These are phyloP conservation scores for Hetaerina americana DNA, from an alignment of 1,140 invertebrate species.

Conservation along the genomic window DNA sequence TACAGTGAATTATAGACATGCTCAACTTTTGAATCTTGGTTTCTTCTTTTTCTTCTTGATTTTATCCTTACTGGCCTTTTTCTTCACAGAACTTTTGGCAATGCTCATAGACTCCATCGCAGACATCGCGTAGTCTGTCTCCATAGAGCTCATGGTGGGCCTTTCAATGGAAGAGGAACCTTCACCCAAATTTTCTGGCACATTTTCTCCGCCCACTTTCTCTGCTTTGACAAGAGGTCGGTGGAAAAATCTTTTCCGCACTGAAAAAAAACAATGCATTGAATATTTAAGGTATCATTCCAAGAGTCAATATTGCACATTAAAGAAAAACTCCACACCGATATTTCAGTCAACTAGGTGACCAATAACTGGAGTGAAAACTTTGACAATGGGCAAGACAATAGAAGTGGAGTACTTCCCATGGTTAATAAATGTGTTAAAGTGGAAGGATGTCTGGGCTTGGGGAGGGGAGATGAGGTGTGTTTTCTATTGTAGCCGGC, in stretches of 20 bases:
- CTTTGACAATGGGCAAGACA: background rate
- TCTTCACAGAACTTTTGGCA: too few species aligned
- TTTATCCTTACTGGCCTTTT: too few species aligned
- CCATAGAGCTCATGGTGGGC: background rate
- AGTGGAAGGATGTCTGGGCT: background rate
- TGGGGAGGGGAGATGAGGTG: too few species aligned
- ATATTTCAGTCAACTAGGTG: background rate
- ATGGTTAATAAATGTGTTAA: background rate
- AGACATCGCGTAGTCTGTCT: background rate
- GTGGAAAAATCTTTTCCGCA: background rate
- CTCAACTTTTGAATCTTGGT: too few species aligned
- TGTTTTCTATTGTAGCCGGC: too few species aligned
- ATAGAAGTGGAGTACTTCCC: background rate
- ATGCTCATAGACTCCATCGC: background rate
- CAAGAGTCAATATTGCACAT: background rate
- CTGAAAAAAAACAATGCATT: background rate
- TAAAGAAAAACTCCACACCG: background rate
- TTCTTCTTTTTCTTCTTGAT: too few species aligned
- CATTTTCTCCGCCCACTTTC: background rate
- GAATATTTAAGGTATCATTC: background rate
- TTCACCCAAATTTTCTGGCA: background rate
- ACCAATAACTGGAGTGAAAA: background rate
- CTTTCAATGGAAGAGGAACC: background rate
- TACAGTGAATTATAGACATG: too few species aligned
- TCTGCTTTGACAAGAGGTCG: background rate